phyloP scores from a whole-genome alignment of 1,140 invertebrate species.

The Bombus ignitus region DNA sequence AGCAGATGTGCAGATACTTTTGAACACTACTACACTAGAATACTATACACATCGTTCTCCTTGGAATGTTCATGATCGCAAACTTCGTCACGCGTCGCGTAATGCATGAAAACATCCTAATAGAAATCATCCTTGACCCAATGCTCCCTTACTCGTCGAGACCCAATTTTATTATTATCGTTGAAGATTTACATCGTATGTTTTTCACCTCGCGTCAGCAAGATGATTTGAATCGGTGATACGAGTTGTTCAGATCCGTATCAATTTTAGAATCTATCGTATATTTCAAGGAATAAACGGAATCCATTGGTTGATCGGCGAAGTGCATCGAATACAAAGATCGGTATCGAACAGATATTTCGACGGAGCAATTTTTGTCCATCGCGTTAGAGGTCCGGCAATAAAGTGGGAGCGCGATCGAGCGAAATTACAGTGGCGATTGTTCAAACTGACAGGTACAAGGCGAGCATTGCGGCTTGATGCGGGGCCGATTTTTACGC shows the following conservation, averaged over 20 bases:
- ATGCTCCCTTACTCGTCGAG: too few relatives aligned
- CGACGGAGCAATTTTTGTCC: background rate
- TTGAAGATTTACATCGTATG: background rate
- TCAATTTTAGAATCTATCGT: background rate
- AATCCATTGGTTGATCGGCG: background rate
- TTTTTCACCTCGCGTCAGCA: background rate
- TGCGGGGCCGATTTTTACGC: constrained; percentile 7
- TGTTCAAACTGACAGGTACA: constrained; percentile 19
- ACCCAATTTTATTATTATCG: background rate
- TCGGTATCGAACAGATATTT: background rate
- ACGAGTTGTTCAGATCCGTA: background rate
- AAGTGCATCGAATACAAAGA: background rate
- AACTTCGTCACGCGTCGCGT: background rate
- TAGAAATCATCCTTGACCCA: too few relatives aligned
- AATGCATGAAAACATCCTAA: background rate
- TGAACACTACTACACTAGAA: too few relatives aligned
- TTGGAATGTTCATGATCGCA: background rate
- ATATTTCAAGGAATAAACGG: background rate
- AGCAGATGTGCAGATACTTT: too few relatives aligned
- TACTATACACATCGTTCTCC: background rate
- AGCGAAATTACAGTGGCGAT: constrained; percentile 18
- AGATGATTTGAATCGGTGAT: background rate
- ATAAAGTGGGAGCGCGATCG: background rate
- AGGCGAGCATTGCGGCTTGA: constrained; percentile 15
- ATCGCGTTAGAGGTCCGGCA: background rate